Conservation (phyloP, 2,797 vertebrate genomes). For the Oophaga sylvatica region DNA sequence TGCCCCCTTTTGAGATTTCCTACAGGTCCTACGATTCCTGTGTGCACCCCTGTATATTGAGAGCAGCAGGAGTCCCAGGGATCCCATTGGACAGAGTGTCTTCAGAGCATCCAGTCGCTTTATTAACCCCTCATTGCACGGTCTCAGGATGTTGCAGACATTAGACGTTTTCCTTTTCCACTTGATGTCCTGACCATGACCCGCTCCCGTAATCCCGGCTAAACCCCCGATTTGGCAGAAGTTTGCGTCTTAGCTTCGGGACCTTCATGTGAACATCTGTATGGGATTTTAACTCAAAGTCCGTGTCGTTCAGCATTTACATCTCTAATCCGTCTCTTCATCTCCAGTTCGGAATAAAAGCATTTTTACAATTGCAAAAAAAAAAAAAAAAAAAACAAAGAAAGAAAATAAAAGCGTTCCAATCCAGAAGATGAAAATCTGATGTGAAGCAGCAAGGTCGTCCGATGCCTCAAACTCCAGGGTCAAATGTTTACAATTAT, state of each 20-base stretch:
- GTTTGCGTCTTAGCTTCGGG: neutral
- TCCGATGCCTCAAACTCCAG: neutral
- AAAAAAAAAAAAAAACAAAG: too few relatives aligned
- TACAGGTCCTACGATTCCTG: too few relatives aligned
- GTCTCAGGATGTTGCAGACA: neutral
- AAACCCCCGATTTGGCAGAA: constrained; percentile 44
- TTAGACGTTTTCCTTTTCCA: neutral
- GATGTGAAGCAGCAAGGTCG: neutral
- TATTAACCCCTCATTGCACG: neutral
- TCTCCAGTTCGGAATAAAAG: constrained; percentile 18
- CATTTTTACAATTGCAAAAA: neutral
- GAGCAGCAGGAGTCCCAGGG: too few relatives aligned
- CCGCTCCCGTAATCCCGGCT: constrained; percentile 31
- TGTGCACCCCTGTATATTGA: too few relatives aligned
- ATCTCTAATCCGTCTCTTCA: constrained; percentile 20
- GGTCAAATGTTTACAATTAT: neutral
- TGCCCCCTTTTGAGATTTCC: too few relatives aligned
- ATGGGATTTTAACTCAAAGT: constrained; percentile 47
- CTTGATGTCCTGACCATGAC: constrained; percentile 42
- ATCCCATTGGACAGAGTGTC: too few relatives aligned
- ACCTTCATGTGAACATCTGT: constrained; percentile 38
- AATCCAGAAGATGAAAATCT: neutral
- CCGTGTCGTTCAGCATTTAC: constrained; percentile 17
- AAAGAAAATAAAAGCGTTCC: neutral
- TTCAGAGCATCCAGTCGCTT: neutral